Evolutionary conservation across 2,797 vertebrate species (phyloP).

Genomic region (Eidolon dupreanum): DNA sequence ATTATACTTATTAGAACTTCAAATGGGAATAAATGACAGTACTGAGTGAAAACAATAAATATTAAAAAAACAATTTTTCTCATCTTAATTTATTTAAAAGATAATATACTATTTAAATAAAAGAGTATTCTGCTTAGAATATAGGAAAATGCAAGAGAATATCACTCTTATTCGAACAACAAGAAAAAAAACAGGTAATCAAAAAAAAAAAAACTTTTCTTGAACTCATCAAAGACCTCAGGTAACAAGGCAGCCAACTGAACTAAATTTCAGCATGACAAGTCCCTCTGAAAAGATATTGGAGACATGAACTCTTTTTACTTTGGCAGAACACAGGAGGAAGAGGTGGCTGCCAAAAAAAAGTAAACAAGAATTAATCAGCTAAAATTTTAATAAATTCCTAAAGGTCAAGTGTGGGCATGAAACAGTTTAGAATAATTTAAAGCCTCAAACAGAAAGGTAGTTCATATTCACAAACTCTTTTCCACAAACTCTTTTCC

Average conservation of each 20-base stretch:
- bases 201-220: not conserved
- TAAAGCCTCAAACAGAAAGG: not conserved
- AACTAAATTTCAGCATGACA: not conserved
- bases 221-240: not conserved
- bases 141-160: not conserved
- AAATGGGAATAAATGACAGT: not conserved
- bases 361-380: not conserved
- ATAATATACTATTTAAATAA: not conserved
- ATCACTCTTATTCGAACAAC: not conserved
- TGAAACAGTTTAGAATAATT: not conserved
- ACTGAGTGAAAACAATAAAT: not conserved
- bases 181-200: not conserved
- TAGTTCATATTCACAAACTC: not conserved
- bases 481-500: not conserved
- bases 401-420: not conserved
- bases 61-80: not conserved
- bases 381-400: slow-evolving; percentile 1
- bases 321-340: not conserved
- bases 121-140: not conserved
- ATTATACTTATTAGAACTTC: not conserved
- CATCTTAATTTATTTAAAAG: not conserved
- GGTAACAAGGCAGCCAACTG: not conserved
- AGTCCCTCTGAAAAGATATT: not conserved
- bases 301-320: not conserved
- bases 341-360: not conserved